phyloP scores from a whole-genome alignment of 2,797 vertebrate genomes.

The Lithobates sylvaticus region DNA sequence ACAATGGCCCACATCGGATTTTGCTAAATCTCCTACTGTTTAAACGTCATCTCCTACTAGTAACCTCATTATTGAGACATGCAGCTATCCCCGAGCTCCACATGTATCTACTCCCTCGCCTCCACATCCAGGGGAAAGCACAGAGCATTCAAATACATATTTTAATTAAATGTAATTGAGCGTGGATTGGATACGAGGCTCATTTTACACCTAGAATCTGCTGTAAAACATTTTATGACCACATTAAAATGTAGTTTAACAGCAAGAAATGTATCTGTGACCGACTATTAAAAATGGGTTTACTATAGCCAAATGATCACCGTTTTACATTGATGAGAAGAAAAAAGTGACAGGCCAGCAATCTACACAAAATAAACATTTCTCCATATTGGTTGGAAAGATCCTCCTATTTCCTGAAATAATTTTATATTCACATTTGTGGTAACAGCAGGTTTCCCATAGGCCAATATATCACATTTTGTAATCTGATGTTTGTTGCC shows the following conservation, averaged over 20 bases:
- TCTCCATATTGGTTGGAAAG: neutral
- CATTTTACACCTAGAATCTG: neutral
- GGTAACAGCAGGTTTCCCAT: no score
- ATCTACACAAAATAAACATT: no score
- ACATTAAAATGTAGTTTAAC: conserved; percentile 28
- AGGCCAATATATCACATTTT: no score
- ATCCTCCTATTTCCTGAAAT: neutral
- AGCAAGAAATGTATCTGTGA: neutral
- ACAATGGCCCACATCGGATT: neutral
- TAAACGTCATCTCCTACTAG: neutral
- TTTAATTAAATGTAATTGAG: conserved; percentile 59
- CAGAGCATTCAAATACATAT: conserved; percentile 51
- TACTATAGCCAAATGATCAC: neutral
- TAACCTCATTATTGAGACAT: neutral
- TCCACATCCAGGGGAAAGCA: conserved; percentile 24
- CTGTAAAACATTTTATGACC: conserved; percentile 23
- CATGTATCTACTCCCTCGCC: neutral
- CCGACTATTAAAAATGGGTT: neutral
- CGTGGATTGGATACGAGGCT: conserved; percentile 18
- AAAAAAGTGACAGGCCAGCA: no score
- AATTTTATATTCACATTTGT: neutral
- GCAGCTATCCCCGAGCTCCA: neutral
- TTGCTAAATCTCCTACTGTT: neutral
- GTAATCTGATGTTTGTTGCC: no score
- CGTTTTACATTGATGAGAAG: no score